Conservation (phyloP, 2,888 invertebrate genomes). For the Tenthredo scrophulariae region DNA sequence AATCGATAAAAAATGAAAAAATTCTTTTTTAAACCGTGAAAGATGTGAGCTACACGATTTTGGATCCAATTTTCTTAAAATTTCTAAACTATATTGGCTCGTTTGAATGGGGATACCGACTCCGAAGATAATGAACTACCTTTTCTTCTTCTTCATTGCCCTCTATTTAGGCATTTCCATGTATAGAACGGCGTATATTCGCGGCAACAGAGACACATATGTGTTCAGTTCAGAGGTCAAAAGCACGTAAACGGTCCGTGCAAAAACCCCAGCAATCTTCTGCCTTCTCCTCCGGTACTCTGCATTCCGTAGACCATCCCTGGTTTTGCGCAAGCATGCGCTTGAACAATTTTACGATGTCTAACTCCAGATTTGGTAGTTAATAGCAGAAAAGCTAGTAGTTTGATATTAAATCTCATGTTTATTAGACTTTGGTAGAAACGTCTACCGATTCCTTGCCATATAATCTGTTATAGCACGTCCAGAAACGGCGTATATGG, state of each 20-base stretch:
- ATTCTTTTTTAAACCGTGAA: background rate
- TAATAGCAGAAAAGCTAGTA: background rate
- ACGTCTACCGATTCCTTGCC: background rate
- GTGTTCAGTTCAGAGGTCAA: conserved; percentile 26
- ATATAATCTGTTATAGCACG: background rate
- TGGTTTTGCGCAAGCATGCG: conserved; percentile 35
- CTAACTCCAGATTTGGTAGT: conserved; percentile 36
- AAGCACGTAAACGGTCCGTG: conserved; percentile 42
- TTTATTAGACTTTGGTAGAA: conserved; percentile 1
- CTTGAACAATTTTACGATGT: conserved; percentile 40
- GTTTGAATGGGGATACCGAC: background rate
- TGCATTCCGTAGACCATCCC: background rate
- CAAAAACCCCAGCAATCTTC: conserved; percentile 29
- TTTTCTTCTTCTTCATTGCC: background rate
- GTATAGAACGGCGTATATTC: background rate
- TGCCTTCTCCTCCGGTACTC: conserved; percentile 1
- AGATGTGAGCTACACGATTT: background rate
- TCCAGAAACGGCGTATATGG: background rate
- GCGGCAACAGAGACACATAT: background rate
- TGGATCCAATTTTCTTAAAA: background rate
- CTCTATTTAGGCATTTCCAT: background rate
- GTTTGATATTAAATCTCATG: conserved; percentile 40
- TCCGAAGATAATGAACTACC: background rate
- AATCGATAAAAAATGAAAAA: background rate
- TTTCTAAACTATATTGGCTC: background rate